phyloP scores from a whole-genome alignment of 2,888 invertebrate genomes.

The Cenopis cana region DNA sequence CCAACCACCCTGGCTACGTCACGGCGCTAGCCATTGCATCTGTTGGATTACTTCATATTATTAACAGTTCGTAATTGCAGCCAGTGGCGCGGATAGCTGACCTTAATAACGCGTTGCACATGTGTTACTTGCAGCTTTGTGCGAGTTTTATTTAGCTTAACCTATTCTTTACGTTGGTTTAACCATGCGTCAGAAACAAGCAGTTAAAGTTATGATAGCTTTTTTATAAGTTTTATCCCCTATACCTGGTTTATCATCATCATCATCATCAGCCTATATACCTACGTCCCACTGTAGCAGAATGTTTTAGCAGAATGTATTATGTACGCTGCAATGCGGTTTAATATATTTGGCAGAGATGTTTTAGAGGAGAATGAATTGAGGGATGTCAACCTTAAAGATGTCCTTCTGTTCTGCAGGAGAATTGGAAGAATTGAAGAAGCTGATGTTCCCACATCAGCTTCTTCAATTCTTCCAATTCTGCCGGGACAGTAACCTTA shows the following conservation, averaged over 20 bases:
- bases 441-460: too few relatives aligned
- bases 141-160: conserved; percentile 7
- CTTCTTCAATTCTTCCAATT: too few relatives aligned
- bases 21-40: conserved; percentile 25
- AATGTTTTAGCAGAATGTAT: too few relatives aligned
- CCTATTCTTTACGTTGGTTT: background rate
- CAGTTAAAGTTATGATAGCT: background rate
- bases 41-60: conserved; percentile 37
- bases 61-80: conserved; percentile 38
- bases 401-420: too few relatives aligned
- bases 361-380: too few relatives aligned
- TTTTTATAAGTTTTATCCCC: background rate
- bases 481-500: too few relatives aligned
- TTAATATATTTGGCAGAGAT: too few relatives aligned
- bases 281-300: too few relatives aligned
- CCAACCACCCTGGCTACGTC: conserved; percentile 5
- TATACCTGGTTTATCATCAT: background rate
- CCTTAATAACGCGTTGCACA: conserved; percentile 42
- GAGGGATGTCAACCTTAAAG: too few relatives aligned
- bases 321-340: too few relatives aligned
- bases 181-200: background rate
- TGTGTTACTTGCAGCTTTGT: conserved; percentile 36
- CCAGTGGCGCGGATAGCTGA: conserved; percentile 35
- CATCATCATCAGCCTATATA: too few relatives aligned
- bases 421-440: too few relatives aligned